phyloP scores from a whole-genome alignment of 2,113 vertebrate genomes.

The Lota lota region DNA sequence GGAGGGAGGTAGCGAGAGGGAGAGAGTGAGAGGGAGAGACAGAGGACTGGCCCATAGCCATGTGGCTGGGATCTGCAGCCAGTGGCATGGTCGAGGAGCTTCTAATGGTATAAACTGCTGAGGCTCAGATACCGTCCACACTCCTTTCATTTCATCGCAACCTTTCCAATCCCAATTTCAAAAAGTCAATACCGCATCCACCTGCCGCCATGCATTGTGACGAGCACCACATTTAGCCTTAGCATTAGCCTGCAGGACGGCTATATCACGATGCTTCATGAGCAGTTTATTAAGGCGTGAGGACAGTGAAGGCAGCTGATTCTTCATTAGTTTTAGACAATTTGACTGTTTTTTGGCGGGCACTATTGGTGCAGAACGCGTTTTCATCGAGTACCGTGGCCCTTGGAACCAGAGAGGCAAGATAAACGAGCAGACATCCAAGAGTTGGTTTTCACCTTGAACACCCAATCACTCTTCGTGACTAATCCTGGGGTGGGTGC shows the following conservation, averaged over 20 bases:
- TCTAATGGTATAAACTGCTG: constrained; percentile 35
- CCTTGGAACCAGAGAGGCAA: constrained; percentile 38
- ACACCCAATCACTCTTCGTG: constrained; percentile 65
- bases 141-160: constrained; percentile 5
- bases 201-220: neutral
- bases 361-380: constrained; percentile 23
- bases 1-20: too few species aligned
- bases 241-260: constrained; percentile 24
- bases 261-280: constrained; percentile 23
- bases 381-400: constrained; percentile 37
- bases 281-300: constrained; percentile 43
- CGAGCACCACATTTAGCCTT: constrained; percentile 9
- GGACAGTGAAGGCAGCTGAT: constrained; percentile 45
- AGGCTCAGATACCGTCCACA: constrained; percentile 23
- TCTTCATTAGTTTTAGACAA: constrained; percentile 58
- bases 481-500: constrained; percentile 57
- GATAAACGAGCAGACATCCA: constrained; percentile 55
- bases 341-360: constrained; percentile 38
- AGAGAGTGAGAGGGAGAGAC: too few species aligned
- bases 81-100: constrained; percentile 34
- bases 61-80: constrained; percentile 34
- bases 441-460: constrained; percentile 70
- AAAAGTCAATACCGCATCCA: too few species aligned
- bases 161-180: too few species aligned
- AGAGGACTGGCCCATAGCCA: constrained; percentile 36